Conservation (phyloP, 2,113 vertebrate species). For the Xyliphius kryptos region DNA sequence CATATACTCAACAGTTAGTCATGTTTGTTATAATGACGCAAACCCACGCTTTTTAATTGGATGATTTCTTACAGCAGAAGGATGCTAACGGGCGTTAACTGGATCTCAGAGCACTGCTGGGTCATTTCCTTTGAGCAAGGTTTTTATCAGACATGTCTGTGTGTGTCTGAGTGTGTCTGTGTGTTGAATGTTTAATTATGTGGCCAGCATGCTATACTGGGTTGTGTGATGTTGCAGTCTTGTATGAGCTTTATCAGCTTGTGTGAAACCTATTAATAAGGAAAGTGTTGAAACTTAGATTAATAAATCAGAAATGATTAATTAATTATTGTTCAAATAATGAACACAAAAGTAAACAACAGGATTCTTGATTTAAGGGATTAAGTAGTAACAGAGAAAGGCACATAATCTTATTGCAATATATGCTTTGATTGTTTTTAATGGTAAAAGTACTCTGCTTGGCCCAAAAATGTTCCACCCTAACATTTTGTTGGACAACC, state of each 20-base stretch:
- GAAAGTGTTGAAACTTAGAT: too few relatives aligned
- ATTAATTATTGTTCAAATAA: too few relatives aligned
- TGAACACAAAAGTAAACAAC: too few relatives aligned
- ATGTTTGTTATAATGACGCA: conserved; percentile 16
- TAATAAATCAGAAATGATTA: too few relatives aligned
- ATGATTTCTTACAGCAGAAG: conserved; percentile 11
- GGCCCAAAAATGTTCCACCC: too few relatives aligned
- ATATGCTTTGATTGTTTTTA: too few relatives aligned
- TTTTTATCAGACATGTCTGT: conserved; percentile 24
- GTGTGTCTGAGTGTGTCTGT: conserved; percentile 7
- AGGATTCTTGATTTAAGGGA: too few relatives aligned
- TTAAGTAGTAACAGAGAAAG: too few relatives aligned
- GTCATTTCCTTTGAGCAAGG: conserved; percentile 25
- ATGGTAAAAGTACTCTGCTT: too few relatives aligned
- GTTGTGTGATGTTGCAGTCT: conserved; percentile 2
- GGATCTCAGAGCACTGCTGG: conserved; percentile 13
- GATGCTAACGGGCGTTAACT: conserved; percentile 15
- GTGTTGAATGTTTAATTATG: conserved; percentile 25
- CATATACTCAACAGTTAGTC: not conserved
- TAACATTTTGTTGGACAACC: too few relatives aligned
- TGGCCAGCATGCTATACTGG: conserved; percentile 19
- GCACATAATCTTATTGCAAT: too few relatives aligned
- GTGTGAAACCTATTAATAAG: too few relatives aligned
- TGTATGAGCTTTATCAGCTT: not conserved
- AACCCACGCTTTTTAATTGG: conserved; percentile 20